These are phyloP conservation scores for Enteromius anoplus DNA, from an alignment of 2,797 vertebrate species.

Conservation along the genomic window DNA sequence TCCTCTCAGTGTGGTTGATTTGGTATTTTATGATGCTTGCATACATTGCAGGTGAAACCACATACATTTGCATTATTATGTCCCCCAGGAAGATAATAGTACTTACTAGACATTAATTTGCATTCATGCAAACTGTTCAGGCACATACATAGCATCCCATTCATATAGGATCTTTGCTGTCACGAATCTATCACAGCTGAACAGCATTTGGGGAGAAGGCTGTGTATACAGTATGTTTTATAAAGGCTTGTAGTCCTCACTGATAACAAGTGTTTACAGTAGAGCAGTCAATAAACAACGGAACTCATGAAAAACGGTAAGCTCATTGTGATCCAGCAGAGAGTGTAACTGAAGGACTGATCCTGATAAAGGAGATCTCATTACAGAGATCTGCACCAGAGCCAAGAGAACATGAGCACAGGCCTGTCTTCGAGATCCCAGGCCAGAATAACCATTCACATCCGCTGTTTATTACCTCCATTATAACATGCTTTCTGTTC, in stretches of 20 bases:
- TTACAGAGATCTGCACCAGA: background rate
- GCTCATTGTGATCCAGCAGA: background rate
- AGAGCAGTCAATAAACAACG: background rate
- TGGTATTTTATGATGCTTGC: background rate
- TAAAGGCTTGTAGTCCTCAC: background rate
- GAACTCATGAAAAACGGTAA: background rate
- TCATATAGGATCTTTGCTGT: background rate
- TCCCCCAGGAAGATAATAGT: background rate
- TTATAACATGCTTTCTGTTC: background rate
- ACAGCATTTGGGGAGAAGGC: background rate
- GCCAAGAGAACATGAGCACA: background rate
- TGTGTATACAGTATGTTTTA: background rate
- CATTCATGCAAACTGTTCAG: background rate
- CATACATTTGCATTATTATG: conserved; percentile 14
- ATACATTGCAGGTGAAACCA: background rate
- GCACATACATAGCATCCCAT: background rate
- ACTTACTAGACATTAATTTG: conserved; percentile 7
- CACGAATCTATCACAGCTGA: background rate
- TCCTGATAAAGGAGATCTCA: conserved; percentile 1
- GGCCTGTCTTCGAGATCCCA: background rate
- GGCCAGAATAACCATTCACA: background rate
- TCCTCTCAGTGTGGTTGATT: background rate
- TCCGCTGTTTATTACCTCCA: background rate
- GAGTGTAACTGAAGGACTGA: background rate
- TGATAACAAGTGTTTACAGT: background rate